These are phyloP conservation scores for Mirounga angustirostris DNA, from an alignment of 2,113 vertebrate species.

Conservation along the genomic window DNA sequence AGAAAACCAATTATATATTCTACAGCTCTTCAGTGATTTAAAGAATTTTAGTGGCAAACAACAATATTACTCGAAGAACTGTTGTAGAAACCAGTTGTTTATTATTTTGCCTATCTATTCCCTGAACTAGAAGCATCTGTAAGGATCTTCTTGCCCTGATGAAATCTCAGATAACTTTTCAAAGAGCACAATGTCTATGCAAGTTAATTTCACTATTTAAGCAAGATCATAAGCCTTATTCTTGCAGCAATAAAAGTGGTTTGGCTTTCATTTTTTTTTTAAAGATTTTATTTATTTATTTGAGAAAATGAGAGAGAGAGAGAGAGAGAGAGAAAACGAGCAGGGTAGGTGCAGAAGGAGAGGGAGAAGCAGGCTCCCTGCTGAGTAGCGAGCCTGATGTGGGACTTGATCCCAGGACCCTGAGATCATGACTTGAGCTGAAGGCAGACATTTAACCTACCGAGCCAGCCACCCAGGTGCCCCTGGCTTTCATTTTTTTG, in stretches of 20 bases:
- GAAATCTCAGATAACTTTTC: conserved; percentile 29
- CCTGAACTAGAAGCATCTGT: not conserved
- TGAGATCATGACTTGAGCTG: no score
- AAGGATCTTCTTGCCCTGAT: not conserved
- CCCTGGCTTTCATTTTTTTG: not conserved
- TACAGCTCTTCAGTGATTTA: not conserved
- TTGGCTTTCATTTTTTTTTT: not conserved
- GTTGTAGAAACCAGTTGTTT: not conserved
- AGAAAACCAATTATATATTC: not conserved
- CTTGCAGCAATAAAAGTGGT: not conserved
- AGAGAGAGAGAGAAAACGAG: no score
- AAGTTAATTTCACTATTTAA: conserved; percentile 46
- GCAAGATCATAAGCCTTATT: not conserved
- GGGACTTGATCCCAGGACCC: no score
- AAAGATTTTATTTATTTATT: no score
- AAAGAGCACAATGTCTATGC: not conserved
- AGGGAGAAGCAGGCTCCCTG: no score
- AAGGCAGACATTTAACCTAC: no score
- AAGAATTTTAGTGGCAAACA: not conserved
- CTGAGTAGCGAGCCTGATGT: no score
- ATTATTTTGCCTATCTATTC: conserved; percentile 7
- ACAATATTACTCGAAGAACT: not conserved
- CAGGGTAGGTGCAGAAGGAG: no score
- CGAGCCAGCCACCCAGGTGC: no score
- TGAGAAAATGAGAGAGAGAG: no score